Base-by-base conservation (phyloP, 2,797 vertebrate genomes). In the Zenarchopterus dispar region DNA sequence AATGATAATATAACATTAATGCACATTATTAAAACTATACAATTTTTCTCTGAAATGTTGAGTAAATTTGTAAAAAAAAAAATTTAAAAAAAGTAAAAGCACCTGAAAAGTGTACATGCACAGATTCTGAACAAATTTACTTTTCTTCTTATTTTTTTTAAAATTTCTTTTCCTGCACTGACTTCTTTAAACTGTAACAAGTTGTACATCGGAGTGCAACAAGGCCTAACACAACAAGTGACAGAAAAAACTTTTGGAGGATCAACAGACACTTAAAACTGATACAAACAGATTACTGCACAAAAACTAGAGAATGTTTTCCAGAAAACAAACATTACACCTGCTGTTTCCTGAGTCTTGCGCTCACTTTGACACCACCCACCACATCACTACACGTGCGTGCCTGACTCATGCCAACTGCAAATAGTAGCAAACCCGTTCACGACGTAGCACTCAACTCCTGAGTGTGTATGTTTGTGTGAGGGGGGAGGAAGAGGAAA, bases 371-470 rank as follows among this genome's bases (percentile, higher is more conserved):
- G 81, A 89, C 85, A 73, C 79, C 85, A 80, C 85, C 84, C 82
- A 82, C 80, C 61, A 75, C 80, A 84, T 81, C 73, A 78, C 81
- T 77, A 85, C 88, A 90, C 87, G 86, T 87, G 85, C 74, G 70
- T 82, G 82, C 75, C 84, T 81, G 72, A 84, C 78, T 77, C 73
- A 85, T 84, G 74, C 75, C 79, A 88, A 86, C 79, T 87, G 85
- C 88, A 91, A 88, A 81, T 88, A 85, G 90, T 88, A 89, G 83
- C 85, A 78, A 76, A 84, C 82, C 70, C 51, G 67, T 73, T 80
- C 87, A 84, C 70, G 65, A 82, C 81, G 75, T 77, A 86, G 75
- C 78, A 84, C 80, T 80, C 75, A 75, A 78, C 73, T 74, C 60
- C 58, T 62, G 54, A 51, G 36, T 55, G 71, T 60, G 62, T 33